A percentile compares a stretch with the other conserved stretches of the same genome.
Conservation (phyloP, 2,797 vertebrate species). For the Otus scops region DNA sequence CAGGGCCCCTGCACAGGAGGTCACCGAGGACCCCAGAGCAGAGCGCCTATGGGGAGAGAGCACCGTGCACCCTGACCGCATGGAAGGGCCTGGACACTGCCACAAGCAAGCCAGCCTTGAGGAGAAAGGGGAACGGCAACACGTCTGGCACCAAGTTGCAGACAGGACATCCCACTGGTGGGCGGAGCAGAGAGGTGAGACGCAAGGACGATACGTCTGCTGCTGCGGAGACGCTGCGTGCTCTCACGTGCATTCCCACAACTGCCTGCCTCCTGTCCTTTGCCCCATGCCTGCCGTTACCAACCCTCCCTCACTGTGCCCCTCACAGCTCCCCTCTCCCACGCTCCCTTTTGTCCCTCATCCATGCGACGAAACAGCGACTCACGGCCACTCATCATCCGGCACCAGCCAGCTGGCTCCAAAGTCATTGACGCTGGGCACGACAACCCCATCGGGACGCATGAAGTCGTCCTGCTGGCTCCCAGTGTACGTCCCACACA, state of each 20-base stretch:
- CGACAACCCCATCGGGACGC: conserved; percentile 4
- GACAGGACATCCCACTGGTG: neutral
- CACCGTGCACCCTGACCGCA: neutral
- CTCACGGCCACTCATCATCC: conserved; percentile 71
- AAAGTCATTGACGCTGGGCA: conserved; percentile 47
- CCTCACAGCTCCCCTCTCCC: neutral
- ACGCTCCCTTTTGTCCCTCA: neutral
- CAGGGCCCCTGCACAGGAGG: neutral
- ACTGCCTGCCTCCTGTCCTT: neutral
- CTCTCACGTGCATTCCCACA: neutral
- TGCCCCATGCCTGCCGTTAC: neutral
- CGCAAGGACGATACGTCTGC: neutral
- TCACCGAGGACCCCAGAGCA: neutral
- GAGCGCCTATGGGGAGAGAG: neutral
- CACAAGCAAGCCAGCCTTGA: neutral
- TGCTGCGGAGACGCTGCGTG: neutral
- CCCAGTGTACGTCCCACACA: conserved; percentile 74
- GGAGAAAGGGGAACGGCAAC: neutral
- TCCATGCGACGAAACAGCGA: neutral
- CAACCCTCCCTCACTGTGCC: neutral
- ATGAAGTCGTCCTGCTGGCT: conserved; percentile 67
- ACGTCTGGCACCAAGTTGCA: neutral
- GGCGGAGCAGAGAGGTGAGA: neutral
- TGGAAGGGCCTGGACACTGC: neutral
- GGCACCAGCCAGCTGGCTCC: conserved; percentile 60